Percentiles rank a stretch among this genome's conserved stretches.
Conservation (phyloP, 2,797 vertebrate species). For the Sphenodon punctatus region DNA sequence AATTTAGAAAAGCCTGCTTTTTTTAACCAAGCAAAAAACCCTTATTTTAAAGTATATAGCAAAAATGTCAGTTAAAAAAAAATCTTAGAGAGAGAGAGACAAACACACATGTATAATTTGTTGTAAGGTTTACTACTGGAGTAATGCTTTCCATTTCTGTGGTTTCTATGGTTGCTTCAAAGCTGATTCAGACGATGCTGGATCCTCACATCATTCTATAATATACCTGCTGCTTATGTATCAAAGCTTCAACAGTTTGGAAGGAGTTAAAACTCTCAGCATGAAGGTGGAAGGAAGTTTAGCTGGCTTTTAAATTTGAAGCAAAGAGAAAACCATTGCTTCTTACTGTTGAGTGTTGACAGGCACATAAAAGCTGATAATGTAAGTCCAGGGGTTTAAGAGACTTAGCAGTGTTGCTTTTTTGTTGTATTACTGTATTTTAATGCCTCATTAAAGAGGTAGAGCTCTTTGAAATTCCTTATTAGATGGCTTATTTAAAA, state of each 20-base stretch:
- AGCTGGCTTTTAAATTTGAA: constrained; percentile 71
- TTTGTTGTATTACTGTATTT: constrained; percentile 84
- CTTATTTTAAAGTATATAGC: background rate
- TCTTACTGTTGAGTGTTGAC: constrained; percentile 83
- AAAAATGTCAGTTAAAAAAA: background rate
- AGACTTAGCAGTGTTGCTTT: constrained; percentile 79
- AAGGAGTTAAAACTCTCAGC: constrained; percentile 82
- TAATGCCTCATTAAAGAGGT: constrained; percentile 75
- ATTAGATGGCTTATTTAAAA: constrained; percentile 59
- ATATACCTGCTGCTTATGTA: constrained; percentile 69
- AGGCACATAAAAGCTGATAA: constrained; percentile 90
- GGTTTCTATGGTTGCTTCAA: constrained; percentile 39
- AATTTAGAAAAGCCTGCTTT: background rate
- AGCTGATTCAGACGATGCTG: constrained; percentile 31
- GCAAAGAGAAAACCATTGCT: constrained; percentile 71
- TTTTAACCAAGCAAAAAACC: too few species aligned
- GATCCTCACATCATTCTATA: constrained; percentile 29
- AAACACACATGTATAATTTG: background rate
- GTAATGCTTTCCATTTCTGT: background rate
- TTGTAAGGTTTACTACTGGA: background rate
- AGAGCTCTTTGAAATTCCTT: constrained; percentile 79
- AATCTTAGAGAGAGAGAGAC: background rate
- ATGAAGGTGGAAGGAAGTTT: constrained; percentile 75
- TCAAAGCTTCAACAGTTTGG: constrained; percentile 71
- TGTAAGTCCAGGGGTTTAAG: constrained; percentile 82